phyloP scores from a whole-genome alignment of 2,888 invertebrate species.

The Torymus texanus region DNA sequence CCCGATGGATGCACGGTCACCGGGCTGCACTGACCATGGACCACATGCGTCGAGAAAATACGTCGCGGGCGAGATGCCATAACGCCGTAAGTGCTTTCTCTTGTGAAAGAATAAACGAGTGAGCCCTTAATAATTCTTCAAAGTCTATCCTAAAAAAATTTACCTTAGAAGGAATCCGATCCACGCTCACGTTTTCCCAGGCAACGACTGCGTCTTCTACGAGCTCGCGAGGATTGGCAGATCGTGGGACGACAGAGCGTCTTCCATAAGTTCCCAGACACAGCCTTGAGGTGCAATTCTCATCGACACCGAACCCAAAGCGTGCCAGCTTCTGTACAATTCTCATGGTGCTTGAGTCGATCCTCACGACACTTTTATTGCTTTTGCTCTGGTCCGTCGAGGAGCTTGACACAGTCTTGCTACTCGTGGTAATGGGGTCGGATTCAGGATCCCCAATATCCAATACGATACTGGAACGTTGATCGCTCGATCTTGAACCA shows the following conservation, averaged over 20 bases:
- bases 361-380: too few relatives aligned
- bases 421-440: background rate
- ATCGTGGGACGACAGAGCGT: too few relatives aligned
- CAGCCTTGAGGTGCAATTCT: slow-evolving; percentile 75
- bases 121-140: too few relatives aligned
- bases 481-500: background rate
- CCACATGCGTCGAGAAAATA: slow-evolving; percentile 77
- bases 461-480: background rate
- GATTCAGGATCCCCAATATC: slow-evolving; percentile 25
- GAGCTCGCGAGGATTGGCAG: slow-evolving; percentile 58
- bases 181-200: slow-evolving; percentile 62
- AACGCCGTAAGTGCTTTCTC: slow-evolving; percentile 73
- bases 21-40: slow-evolving; percentile 75
- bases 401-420: too few relatives aligned
- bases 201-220: slow-evolving; percentile 64
- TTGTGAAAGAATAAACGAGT: too few relatives aligned
- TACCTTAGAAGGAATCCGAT: slow-evolving; percentile 3
- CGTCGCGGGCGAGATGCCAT: slow-evolving; percentile 75
- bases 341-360: background rate
- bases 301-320: slow-evolving; percentile 75
- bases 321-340: slow-evolving; percentile 67
- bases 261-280: background rate
- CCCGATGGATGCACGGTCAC: slow-evolving; percentile 75
- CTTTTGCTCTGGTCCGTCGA: too few relatives aligned
- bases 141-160: background rate